A percentile compares a stretch with the other conserved stretches of the same genome.
Conservation (phyloP, 1,140 invertebrate genomes). For the Colletes gigas region DNA sequence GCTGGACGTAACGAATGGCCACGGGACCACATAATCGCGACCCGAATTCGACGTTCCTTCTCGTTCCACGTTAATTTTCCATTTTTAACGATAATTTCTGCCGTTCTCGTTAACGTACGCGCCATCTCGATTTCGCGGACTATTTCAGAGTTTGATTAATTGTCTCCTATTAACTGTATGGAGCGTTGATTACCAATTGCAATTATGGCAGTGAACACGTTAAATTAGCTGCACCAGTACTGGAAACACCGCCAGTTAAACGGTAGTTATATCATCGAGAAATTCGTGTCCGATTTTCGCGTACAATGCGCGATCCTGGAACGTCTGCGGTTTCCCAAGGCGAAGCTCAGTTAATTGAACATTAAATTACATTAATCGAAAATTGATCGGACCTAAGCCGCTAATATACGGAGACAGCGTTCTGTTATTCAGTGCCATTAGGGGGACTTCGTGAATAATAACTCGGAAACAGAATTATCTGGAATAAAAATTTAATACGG, state of each 20-base stretch:
- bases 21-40: neutral
- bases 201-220: too few species aligned
- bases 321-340: constrained; percentile 10
- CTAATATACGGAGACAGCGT: too few species aligned
- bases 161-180: too few species aligned
- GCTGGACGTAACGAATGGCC: neutral
- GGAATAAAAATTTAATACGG: neutral
- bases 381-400: neutral
- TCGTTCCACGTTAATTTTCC: neutral
- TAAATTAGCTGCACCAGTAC: too few species aligned
- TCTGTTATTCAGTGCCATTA: neutral
- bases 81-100: neutral
- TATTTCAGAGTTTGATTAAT: too few species aligned
- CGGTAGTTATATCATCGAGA: neutral
- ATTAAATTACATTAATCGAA: constrained; percentile 33
- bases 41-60: neutral
- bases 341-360: constrained; percentile 28
- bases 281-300: constrained; percentile 11
- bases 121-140: too few species aligned
- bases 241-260: constrained; percentile 8
- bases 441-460: neutral
- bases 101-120: too few species aligned
- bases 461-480: neutral
- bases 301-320: constrained; percentile 6
- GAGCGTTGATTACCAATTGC: too few species aligned